Evolutionary conservation across 2,888 invertebrate genomes (phyloP).

Genomic region (Calephelis perditalis): DNA sequence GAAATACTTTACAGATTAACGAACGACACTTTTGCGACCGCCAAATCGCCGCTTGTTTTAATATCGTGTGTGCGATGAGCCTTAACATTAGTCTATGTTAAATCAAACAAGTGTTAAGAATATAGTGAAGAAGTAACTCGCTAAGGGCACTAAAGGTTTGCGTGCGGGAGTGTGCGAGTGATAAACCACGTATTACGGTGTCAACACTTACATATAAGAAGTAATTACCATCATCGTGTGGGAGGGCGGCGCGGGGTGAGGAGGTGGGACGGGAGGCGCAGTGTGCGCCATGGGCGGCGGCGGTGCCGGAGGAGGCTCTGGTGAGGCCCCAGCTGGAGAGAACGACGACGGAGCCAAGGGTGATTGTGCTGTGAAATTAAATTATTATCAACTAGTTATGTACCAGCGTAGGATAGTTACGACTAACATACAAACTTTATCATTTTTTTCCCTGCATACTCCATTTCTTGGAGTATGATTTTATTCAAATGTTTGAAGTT

Average conservation of each 20-base stretch:
- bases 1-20: slow-evolving; percentile 9
- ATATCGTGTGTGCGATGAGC: slow-evolving; percentile 9
- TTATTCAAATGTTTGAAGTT: no score
- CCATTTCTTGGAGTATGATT: no score
- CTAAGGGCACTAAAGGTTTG: slow-evolving; percentile 29
- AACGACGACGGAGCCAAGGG: slow-evolving; percentile 80
- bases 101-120: slow-evolving; percentile 18
- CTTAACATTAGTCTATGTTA: not conserved
- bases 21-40: not conserved
- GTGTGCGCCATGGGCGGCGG: slow-evolving; percentile 67
- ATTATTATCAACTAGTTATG: not conserved
- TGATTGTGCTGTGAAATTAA: slow-evolving; percentile 60
- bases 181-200: slow-evolving; percentile 76
- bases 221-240: slow-evolving; percentile 79
- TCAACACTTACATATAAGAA: slow-evolving; percentile 78
- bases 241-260: slow-evolving; percentile 45
- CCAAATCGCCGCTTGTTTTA: not conserved
- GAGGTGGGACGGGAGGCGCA: slow-evolving; percentile 49
- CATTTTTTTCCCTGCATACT: no score
- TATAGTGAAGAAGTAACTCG: slow-evolving; percentile 25
- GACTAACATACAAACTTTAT: no score
- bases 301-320: slow-evolving; percentile 79
- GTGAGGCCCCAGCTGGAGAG: slow-evolving; percentile 75
- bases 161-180: slow-evolving; percentile 71
- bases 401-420: no score